Conservation (phyloP, 2,797 vertebrate genomes). For the Avahi laniger region DNA sequence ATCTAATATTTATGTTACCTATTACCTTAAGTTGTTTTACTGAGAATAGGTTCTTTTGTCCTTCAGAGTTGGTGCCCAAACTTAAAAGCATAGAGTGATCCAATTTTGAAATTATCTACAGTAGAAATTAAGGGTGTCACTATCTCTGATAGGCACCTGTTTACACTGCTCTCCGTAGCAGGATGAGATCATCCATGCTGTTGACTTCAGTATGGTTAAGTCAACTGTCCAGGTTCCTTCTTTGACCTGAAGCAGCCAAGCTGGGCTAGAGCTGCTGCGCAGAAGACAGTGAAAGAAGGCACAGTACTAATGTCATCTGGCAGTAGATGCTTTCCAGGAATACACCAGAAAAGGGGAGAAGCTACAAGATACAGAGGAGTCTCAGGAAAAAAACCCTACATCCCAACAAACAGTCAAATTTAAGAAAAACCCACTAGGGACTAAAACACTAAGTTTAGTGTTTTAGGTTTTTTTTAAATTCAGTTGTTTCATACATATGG, state of each 20-base stretch:
- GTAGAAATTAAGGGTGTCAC: neutral
- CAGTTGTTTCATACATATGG: neutral
- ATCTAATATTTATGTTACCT: neutral
- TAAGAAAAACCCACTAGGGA: neutral
- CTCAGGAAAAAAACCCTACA: neutral
- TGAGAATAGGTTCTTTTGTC: neutral
- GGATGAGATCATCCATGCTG: no score
- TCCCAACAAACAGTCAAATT: neutral
- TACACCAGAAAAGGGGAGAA: neutral
- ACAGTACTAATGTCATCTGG: neutral
- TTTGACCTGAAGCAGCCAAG: neutral
- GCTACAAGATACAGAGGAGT: neutral
- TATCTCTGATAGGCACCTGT: neutral
- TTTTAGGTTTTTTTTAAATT: neutral
- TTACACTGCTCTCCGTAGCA: neutral
- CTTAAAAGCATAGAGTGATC: neutral
- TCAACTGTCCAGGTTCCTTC: no score
- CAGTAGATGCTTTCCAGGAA: neutral
- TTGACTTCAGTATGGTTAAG: neutral
- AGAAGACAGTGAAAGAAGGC: constrained; percentile 40
- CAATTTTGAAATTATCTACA: neutral
- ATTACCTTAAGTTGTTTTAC: neutral
- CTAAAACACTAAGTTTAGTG: neutral
- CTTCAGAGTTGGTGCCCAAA: neutral
- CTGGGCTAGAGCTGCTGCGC: neutral